Base-by-base conservation (phyloP, 2,888 invertebrate species). In the Mesorhabditis spiculigera region DNA sequence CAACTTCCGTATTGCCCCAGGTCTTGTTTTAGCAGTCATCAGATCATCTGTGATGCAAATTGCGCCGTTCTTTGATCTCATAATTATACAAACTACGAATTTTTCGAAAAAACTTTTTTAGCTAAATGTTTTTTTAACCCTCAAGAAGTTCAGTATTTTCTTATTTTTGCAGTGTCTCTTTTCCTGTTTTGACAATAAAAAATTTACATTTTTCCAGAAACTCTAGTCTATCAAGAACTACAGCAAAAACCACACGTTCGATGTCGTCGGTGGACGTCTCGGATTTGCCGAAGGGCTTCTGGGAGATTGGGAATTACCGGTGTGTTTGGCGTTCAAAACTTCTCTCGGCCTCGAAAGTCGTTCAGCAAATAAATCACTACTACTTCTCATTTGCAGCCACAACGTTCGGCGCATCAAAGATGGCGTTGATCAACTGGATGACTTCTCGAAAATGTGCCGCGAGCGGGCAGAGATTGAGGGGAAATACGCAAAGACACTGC, bases 401-500 rank as follows among this genome's bases (percentile, higher is more conserved):
- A 83, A 82, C 67, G 78, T 83, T 5, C 75, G 77, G 28, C 70
- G 83, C 65, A 77, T 83, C 61, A 79, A 79, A 71, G 82, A 81
- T 70, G 83, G 83, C 62, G 73, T 78, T 42, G 82, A 83, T 16
- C 82, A 83, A 69, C 68, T 83, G 43, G 83, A 83, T 65, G 83
- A 83, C 41, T 77, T 76, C 67, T 73, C 78, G 6, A 78, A 79
- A 66, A 80, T 83, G 78, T 72, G 75, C 45, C 74, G 78, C 6
- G 83, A 83, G 66, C 74, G 83, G 45, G 93, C 95, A 0, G 96
- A 97, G 86, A 95, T 98, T 78, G 98, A 99, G 88, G 95, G 94
- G 87, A 91, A 91, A 50, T 99, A 98, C 88, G 95, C 96, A 71
- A 95, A 96, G 88, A 92, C 91, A 85, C 89, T 98, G 82, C 91